These are phyloP conservation scores for Mythimna loreyi DNA, from an alignment of 2,888 invertebrate species.

Conservation along the genomic window DNA sequence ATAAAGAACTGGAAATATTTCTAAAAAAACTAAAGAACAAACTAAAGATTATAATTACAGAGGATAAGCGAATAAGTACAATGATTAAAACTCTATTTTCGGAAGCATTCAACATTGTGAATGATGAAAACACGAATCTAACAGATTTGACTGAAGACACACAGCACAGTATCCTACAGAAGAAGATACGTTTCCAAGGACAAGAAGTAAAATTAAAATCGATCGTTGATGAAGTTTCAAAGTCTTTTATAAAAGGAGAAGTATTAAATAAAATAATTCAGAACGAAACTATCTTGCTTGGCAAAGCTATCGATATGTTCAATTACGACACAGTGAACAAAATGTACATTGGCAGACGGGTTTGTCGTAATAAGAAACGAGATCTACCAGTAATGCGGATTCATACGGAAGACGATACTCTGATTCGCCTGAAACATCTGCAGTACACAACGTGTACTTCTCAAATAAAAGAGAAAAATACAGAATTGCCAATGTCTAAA, in stretches of 20 bases:
- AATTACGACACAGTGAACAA: no score
- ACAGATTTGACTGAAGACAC: neutral
- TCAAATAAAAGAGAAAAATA: neutral
- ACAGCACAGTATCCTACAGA: conserved; percentile 10
- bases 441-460: neutral
- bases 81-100: neutral
- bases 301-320: neutral
- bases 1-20: no score
- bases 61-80: no score
- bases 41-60: neutral
- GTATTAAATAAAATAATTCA: conserved; percentile 4
- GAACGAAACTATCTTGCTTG: neutral
- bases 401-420: conserved; percentile 1
- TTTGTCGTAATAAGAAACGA: conserved; percentile 12
- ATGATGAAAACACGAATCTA: neutral
- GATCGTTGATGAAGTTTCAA: conserved; percentile 1
- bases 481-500: neutral
- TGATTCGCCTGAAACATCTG: conserved; percentile 9
- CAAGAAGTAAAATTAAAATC: conserved; percentile 7
- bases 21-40: no score
- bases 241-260: neutral
- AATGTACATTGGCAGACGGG: conserved; percentile 12
- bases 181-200: conserved; percentile 13
- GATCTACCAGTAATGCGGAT: conserved; percentile 7
- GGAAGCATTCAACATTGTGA: neutral